phyloP scores from a whole-genome alignment of 2,113 vertebrate genomes.

The Platycercus adscitus region DNA sequence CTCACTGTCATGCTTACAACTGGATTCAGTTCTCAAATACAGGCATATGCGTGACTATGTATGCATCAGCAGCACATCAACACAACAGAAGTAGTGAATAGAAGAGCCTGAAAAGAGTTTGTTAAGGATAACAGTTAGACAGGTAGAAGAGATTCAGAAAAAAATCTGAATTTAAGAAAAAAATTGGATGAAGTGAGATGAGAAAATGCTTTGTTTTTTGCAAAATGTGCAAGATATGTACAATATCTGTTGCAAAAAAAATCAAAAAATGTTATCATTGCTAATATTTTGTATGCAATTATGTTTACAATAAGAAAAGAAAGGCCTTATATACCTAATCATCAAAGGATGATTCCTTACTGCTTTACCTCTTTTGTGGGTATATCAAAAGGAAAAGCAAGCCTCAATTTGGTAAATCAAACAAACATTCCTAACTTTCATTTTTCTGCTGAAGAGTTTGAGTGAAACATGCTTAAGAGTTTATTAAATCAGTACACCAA shows the following conservation, averaged over 20 bases:
- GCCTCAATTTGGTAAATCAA: neutral
- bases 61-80: neutral
- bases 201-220: neutral
- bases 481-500: neutral
- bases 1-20: neutral
- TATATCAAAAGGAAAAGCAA: neutral
- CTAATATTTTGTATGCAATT: neutral
- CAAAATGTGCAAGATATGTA: neutral
- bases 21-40: neutral
- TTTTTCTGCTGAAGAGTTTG: neutral
- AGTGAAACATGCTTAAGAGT: neutral
- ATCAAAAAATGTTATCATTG: neutral
- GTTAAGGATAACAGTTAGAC: neutral
- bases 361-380: neutral
- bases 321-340: neutral
- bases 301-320: neutral
- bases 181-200: neutral
- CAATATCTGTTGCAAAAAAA: neutral
- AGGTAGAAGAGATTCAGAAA: neutral
- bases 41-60: fast-evolving
- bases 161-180: neutral
- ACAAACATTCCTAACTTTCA: neutral
- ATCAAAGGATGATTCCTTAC: neutral
- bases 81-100: neutral
- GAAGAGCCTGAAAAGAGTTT: neutral